These are phyloP conservation scores for Agonopterix subpropinquella DNA, from an alignment of 2,888 invertebrate species.

Conservation along the genomic window DNA sequence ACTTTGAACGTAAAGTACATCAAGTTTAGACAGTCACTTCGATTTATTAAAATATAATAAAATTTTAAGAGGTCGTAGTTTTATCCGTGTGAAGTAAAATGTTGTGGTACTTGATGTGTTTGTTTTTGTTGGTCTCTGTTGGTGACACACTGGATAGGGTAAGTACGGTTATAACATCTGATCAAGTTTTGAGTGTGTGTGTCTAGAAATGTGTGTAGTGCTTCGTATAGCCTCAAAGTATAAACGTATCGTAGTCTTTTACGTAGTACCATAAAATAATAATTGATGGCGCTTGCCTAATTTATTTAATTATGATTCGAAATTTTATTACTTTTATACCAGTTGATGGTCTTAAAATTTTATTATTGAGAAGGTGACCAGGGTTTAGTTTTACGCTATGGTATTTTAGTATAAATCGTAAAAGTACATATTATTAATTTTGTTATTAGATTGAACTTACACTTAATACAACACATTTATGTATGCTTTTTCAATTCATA, in stretches of 20 bases:
- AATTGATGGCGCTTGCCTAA: not conserved
- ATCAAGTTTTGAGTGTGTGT: not conserved
- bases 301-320: not conserved
- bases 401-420: too few species aligned
- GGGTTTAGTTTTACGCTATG: too few species aligned
- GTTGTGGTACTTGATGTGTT: constrained; percentile 36
- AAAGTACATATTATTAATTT: too few species aligned
- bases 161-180: not conserved
- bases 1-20: constrained; percentile 45
- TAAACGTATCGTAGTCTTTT: too few species aligned
- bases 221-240: too few species aligned
- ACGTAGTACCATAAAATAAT: not conserved
- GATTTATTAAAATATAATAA: constrained; percentile 9
- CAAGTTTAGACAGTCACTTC: constrained; percentile 27
- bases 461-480: too few species aligned
- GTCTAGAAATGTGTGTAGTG: constrained; percentile 1
- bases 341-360: not conserved
- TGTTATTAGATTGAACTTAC: too few species aligned
- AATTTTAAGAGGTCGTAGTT: constrained; percentile 1
- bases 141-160: constrained; percentile 28
- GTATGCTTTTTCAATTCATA: too few species aligned
- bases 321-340: not conserved
- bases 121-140: constrained; percentile 33
- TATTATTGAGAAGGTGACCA: too few species aligned
- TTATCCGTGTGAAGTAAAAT: constrained; percentile 19